Evolutionary conservation across 2,113 vertebrate species (phyloP).

Genomic region (Phylloscopus trochilus): DNA sequence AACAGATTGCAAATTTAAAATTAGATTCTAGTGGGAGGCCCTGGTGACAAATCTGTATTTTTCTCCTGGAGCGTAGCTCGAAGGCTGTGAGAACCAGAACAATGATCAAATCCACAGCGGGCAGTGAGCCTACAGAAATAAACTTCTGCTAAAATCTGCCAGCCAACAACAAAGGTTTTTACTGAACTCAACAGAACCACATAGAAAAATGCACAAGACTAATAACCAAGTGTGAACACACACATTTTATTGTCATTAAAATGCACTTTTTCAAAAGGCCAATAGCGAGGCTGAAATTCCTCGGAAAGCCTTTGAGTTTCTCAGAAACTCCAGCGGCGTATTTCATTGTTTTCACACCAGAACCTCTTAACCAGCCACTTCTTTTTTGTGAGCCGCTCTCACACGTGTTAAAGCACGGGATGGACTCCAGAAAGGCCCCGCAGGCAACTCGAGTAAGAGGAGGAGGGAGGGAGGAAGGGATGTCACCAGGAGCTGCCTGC

Average conservation of each 20-base stretch:
- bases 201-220: neutral
- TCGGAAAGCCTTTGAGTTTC: slow-evolving; percentile 41
- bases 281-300: slow-evolving; percentile 14
- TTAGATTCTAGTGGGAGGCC: slow-evolving; percentile 80
- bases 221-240: slow-evolving; percentile 27
- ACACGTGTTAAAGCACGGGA: neutral
- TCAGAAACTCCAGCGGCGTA: slow-evolving; percentile 11
- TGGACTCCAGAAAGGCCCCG: slow-evolving; percentile 20
- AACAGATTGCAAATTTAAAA: slow-evolving; percentile 81
- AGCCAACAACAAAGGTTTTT: slow-evolving; percentile 46
- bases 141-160: slow-evolving; percentile 62
- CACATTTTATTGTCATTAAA: slow-evolving; percentile 26
- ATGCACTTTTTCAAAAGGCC: slow-evolving; percentile 1
- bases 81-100: slow-evolving; percentile 60
- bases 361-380: slow-evolving; percentile 3
- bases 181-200: slow-evolving; percentile 44
- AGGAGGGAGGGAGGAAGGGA: neutral
- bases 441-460: slow-evolving; percentile 17
- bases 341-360: slow-evolving; percentile 45
- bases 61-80: slow-evolving; percentile 55
- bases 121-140: slow-evolving; percentile 58
- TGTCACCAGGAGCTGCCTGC: neutral
- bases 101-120: slow-evolving; percentile 64
- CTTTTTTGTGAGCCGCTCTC: slow-evolving; percentile 8
- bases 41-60: slow-evolving; percentile 73